A percentile compares a stretch with the other conserved stretches of the same genome.
Conservation (phyloP, 2,797 vertebrate species). For the Gobionotothen gibberifrons region DNA sequence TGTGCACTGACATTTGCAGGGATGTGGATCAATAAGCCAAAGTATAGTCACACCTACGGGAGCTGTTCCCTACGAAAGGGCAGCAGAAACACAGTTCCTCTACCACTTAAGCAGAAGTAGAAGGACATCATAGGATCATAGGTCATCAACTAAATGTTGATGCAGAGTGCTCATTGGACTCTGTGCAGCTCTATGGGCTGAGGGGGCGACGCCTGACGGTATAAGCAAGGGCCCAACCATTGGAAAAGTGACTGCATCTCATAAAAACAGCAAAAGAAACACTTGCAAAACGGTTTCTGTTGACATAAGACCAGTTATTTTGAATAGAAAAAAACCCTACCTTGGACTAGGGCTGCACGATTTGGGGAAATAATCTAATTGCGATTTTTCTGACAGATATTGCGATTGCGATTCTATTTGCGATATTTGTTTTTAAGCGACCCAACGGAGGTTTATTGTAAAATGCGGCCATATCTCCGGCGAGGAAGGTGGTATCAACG, state of each 20-base stretch:
- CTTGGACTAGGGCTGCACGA: not conserved
- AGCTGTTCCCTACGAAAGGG: conserved; percentile 18
- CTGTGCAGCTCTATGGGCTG: not conserved
- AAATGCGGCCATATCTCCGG: no score
- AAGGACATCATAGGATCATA: conserved; percentile 20
- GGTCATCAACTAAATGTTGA: conserved; percentile 10
- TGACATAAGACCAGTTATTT: not conserved
- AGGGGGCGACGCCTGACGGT: not conserved
- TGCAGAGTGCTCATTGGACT: conserved; percentile 13
- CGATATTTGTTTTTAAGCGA: no score
- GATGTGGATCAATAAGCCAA: conserved; percentile 44
- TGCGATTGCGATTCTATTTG: no score
- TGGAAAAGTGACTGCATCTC: not conserved
- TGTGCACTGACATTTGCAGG: conserved; percentile 57
- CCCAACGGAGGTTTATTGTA: no score
- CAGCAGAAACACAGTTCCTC: conserved; percentile 32
- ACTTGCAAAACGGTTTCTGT: not conserved
- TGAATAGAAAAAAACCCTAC: not conserved
- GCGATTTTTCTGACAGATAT: no score
- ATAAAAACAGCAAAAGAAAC: not conserved
- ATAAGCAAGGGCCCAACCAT: not conserved
- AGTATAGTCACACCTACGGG: conserved; percentile 16
- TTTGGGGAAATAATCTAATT: no score
- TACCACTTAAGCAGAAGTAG: conserved; percentile 10
- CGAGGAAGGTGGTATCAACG: no score